Base-by-base conservation (phyloP, 2,888 invertebrate species). In the Aphelenchoides bicaudatus region DNA sequence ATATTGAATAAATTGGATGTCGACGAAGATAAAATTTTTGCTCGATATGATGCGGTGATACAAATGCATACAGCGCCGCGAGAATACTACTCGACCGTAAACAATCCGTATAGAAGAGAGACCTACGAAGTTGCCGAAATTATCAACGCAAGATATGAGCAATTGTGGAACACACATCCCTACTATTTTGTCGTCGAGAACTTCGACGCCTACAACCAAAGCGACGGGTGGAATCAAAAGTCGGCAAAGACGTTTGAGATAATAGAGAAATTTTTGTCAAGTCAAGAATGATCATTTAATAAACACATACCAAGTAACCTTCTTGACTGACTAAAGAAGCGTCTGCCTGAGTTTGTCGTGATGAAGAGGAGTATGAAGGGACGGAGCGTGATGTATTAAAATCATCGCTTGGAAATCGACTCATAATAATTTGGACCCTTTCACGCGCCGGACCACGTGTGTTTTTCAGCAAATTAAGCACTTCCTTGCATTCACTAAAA, bases 401-500 rank as follows among this genome's bases (percentile, higher is more conserved):
- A 8, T 34, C 19, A 2, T 54, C 62, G 30, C 64, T 62, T 13
- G 66, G 63, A 37, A 74, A 73, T 34, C 63, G 66, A 13, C 61
- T 58, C 19, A 74, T 51, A 49, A 76, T 73, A 25, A 62, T 62
- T 38, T 70, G 67, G 1, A 68, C 68, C 56, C 72, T 71, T 19
- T 65, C 63, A 10, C 70, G 55, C 8, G 67, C 63, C 37, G 68
- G 37, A 1, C 61, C 64, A 6, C 68, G 62, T 16, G 72, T 70
- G 52, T 67, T 73, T 58, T 74, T 66, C 39, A 93, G 86, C 0
- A 88, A 86, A 51, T 88, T 85, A 50, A 87, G 86, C 29, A 89
- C 86, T 48, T 88, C 87, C 81, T 89, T 88, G 39, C 93, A 82
- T 59, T 91, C 91, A 87, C 90, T 81, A 58, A 81, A 80, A 56